These are phyloP conservation scores for Eulemur albifrons DNA, from an alignment of 2,797 vertebrate species.

Conservation along the genomic window DNA sequence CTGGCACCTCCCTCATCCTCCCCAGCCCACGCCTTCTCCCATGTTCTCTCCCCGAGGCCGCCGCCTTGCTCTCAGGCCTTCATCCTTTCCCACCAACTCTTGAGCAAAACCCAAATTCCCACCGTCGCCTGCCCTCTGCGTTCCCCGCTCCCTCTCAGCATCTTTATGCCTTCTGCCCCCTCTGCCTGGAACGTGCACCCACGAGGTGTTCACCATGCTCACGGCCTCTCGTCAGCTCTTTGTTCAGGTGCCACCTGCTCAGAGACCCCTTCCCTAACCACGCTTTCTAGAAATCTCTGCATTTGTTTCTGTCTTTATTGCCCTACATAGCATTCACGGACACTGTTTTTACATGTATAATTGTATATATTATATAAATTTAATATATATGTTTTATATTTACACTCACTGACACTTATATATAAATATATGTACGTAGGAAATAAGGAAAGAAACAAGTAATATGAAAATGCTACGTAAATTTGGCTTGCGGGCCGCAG, in stretches of 20 bases:
- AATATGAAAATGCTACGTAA: background rate
- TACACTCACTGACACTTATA: background rate
- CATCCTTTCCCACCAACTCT: background rate
- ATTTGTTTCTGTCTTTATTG: background rate
- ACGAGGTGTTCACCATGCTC: accelerated
- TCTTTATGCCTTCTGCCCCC: background rate
- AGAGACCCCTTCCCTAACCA: background rate
- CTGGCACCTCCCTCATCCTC: background rate
- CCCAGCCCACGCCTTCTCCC: no score
- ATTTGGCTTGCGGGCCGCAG: background rate
- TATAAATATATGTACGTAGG: background rate
- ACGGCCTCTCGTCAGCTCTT: background rate
- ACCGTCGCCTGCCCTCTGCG: accelerated
- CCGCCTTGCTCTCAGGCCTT: background rate
- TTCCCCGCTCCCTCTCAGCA: no score
- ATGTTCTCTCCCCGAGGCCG: no score
- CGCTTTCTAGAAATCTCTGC: background rate
- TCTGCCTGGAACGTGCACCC: background rate
- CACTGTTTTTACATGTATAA: background rate
- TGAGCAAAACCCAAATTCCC: background rate
- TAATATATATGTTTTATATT: background rate
- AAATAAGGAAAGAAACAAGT: background rate
- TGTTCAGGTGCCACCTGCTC: background rate
- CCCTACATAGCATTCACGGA: background rate
- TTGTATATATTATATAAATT: background rate